Base-by-base conservation (phyloP, 2,113 vertebrate genomes). In the Cottus gobio region DNA sequence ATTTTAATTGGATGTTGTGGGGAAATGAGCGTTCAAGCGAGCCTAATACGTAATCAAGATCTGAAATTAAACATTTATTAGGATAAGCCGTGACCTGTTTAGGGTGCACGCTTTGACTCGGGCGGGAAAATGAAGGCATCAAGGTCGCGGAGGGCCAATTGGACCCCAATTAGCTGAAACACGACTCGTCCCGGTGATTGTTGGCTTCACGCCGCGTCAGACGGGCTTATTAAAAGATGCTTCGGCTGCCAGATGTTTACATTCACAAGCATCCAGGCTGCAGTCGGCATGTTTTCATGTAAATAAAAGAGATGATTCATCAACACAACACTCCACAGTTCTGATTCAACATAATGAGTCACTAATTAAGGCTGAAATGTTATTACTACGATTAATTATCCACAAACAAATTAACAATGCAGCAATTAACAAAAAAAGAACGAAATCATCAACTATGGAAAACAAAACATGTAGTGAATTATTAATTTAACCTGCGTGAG, bases 1-100 rank as follows among this genome's bases (percentile, higher is more conserved):
- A 64, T 65, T 85, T 82, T 86, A 86, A 86, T 87, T 89, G 69
- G 81, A 54, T 76, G 75, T 70, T 60, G 82, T 63, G 71, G 58
- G 80, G 70, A 87, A 89, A 85, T 63, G 77, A 81, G 78, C 36
- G 2, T 68, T 82, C 20, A 65, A 39, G 69, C 31, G 54, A 12
- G 65, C 57, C 63, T 56, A 86, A 87, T 86, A 42, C 52, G 63
- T 85, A 87, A 86, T 88, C 74, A 82, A 84, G 73, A 74, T 65
- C 37, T 70, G 57, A 44, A 83, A 80, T 86, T 7, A 79, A 85
- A 79, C 73, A 66, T 74, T 87, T 66, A 54, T 39, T 39, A 30
- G n/a, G 66, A 67, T 34, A 52, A 70, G 71, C 71, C 8, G 31
- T 56, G 82, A 66, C 79, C 62, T 70, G 56, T 79, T 86, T 37